These are phyloP conservation scores for Bombus soroeensis DNA, from an alignment of 1,140 invertebrate genomes.

Conservation along the genomic window DNA sequence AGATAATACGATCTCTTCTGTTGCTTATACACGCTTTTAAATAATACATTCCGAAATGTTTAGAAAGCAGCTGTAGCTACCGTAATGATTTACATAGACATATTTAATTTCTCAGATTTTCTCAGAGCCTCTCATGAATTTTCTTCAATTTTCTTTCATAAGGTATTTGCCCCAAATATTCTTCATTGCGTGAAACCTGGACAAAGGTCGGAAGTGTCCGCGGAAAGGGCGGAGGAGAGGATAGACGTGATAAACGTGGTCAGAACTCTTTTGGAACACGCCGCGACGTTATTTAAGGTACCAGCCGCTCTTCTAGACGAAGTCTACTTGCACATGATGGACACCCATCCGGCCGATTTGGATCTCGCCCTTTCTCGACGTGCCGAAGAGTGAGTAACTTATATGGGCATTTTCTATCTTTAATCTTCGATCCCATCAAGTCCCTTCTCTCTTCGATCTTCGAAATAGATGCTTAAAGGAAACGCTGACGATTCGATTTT, in stretches of 20 bases:
- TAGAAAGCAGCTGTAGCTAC: no score
- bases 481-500: background rate
- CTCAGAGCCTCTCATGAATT: background rate
- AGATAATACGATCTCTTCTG: no score
- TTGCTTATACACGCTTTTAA: no score
- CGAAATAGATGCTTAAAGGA: no score
- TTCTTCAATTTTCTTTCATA: background rate
- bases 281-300: constrained; percentile 89
- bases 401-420: background rate
- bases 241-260: constrained; percentile 95
- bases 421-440: background rate
- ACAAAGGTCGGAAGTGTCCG: constrained; percentile 85
- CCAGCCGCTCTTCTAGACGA: constrained; percentile 92
- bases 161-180: constrained; percentile 96
- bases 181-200: constrained; percentile 89
- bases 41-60: no score
- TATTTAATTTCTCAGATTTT: background rate
- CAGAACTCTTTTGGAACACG: constrained; percentile 91
- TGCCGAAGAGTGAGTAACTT: constrained; percentile 84
- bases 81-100: no score
- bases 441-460: background rate
- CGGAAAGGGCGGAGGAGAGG: constrained; percentile 90
- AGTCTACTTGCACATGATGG: constrained; percentile 92
- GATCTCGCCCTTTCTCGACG: constrained; percentile 84
- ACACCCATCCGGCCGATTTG: constrained; percentile 90